Base-by-base conservation (phyloP, 1,140 invertebrate genomes). In the Drosophila prosaltans region DNA sequence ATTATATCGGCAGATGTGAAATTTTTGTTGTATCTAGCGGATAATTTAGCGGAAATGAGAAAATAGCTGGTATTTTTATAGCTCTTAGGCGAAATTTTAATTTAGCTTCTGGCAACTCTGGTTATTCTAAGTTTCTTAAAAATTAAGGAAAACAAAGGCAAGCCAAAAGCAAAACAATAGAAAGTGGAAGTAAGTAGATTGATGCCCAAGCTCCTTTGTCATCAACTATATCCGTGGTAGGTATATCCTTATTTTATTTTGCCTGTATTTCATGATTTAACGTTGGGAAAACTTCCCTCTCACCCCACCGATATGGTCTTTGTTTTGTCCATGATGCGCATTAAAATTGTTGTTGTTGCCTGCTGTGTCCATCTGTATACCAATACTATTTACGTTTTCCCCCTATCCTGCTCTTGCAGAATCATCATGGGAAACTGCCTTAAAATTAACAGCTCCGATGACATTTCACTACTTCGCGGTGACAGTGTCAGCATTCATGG, bases 341-440 rank as follows among this genome's bases (percentile, higher is more conserved):
- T 51, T 51, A 51, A 51, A 48, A 26, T 51, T 51, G 45, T 26
- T 48, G 16, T 48, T 51, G 45, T 43, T n/a, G 45, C 39, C 39
- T 21, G 43, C n/a, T 24, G 43, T 21, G 3, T 24, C 43, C 21
- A 8, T 51, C 45, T 51, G 45, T 51, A 26, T 2, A 48, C 45
- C 45, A 48, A 48, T 9, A 24, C 45, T 26, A 24, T 10, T 40
- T 24, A 40, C 8, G 2, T 10, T 21, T 58, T 39, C 2, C 30
- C 11, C 30, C 10, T 24, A 40, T 59, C 21, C 8, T 59, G 8
- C 30, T 59, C 9, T 3, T 40, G 16, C 32, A 59, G 57, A 39
- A 21, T 21, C 30, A 69, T 58, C 71, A 95, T 95, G 94, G 94
- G 94, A 64, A 95, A 95, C 90, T 95, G 94, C 84, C 92, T 95